Evolutionary conservation across 2,888 invertebrate species (phyloP).

Genomic region (Netelia melanura): DNA sequence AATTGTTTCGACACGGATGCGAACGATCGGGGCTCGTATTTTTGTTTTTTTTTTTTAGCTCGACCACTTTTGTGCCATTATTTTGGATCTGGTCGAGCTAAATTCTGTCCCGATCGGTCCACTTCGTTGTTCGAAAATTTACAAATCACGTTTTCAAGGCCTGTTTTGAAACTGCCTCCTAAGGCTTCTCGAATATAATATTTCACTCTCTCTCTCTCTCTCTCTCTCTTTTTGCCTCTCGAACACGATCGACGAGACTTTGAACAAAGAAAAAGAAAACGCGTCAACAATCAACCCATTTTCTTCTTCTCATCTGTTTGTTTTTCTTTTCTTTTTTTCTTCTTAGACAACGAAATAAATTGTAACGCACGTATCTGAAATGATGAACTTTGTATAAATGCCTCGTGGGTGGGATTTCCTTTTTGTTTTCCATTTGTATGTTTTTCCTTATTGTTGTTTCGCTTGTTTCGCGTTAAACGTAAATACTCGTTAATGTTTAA

Average conservation of each 20-base stretch:
- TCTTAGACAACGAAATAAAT: not conserved
- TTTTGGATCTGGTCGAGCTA: too few relatives aligned
- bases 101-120: too few relatives aligned
- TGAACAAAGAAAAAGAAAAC: constrained; percentile 16
- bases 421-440: constrained; percentile 13
- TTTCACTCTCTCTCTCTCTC: not conserved
- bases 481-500: constrained; percentile 14
- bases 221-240: not conserved
- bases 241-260: constrained; percentile 24
- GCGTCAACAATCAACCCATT: too few relatives aligned
- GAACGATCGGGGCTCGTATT: constrained; percentile 20
- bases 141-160: too few relatives aligned
- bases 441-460: not conserved
- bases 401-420: constrained; percentile 36
- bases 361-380: constrained; percentile 40
- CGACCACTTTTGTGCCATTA: not conserved
- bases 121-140: too few relatives aligned
- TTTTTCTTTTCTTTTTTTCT: not conserved
- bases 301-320: constrained; percentile 6
- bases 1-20: too few relatives aligned
- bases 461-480: constrained; percentile 12
- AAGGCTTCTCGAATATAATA: too few relatives aligned
- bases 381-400: constrained; percentile 48
- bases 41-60: constrained; percentile 33
- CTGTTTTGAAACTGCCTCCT: too few relatives aligned